Base-by-base conservation (phyloP, 2,888 invertebrate genomes). In the Metellina segmentata region DNA sequence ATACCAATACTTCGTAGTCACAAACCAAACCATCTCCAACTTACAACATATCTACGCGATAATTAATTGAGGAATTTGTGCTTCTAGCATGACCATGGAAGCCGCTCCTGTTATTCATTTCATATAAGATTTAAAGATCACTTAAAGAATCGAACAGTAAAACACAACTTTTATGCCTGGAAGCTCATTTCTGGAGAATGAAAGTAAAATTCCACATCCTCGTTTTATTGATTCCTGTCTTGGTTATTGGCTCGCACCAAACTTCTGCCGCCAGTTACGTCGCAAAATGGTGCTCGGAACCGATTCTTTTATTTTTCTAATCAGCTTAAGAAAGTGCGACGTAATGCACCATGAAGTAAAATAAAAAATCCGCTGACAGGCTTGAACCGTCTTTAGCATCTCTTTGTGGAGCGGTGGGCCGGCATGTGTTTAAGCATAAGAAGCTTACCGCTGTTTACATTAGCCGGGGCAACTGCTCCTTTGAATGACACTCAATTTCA, bases 381-480 rank as follows among this genome's bases (percentile, higher is more conserved):
- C 85, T 74, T 6, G 34, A 79, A 61, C 20, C 79, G 74, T 85
- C 61, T 53, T 61, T 78, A n/a, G 61, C n/a, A 49, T 52, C 69
- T 61, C 79, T 19, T 19, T 49, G 20, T 34, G 75, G 20, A 7
- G 11, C 20, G 7, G 7, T 49, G 77, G 6, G 1, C 61, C 71
- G 53, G 85, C 85, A 85, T 71, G 53, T 85, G 83, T 85, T 85
- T 85, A 85, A 85, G 53, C 75, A 16, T 85, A 85, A 85, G 75
- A 48, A 61, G 85, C 85, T 85, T 85, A 85, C 74, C 85, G 34
- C 75, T 85, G 85, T 85, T 85, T 85, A 85, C 74, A 85, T 85
- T 85, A 85, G 74, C 51, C 53, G 34, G 61, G 75, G 72, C 51
- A 75, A 53, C 34, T 74, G 85, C 53, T 53, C 85, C 49, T 85